phyloP scores from a whole-genome alignment of 2,888 invertebrate genomes.

The Protophormia terraenovae region DNA sequence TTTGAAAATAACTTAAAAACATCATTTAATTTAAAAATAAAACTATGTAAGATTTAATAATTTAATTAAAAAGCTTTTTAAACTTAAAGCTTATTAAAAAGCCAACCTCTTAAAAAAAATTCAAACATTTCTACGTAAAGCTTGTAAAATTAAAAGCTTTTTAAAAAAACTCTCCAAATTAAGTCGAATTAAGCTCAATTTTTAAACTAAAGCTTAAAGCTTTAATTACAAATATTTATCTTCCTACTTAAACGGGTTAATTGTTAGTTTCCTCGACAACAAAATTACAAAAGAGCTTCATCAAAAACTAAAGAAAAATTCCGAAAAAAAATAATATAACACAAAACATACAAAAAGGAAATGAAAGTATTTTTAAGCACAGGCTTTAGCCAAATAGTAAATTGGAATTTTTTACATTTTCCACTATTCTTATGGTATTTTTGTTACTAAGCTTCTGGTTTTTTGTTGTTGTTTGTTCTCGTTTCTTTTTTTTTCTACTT shows the following conservation, averaged over 20 bases:
- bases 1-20: too few relatives aligned
- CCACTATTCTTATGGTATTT: constrained; percentile 57
- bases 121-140: too few relatives aligned
- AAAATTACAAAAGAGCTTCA: constrained; percentile 22
- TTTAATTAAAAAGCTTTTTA: too few relatives aligned
- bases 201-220: background rate
- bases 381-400: constrained; percentile 69
- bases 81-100: too few relatives aligned
- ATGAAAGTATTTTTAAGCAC: constrained; percentile 63
- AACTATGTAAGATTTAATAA: too few relatives aligned
- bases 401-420: constrained; percentile 66
- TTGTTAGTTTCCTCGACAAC: background rate
- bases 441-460: constrained; percentile 65
- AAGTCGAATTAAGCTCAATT: too few relatives aligned
- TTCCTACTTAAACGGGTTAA: background rate
- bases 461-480: constrained; percentile 11
- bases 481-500: background rate
- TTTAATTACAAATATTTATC: background rate
- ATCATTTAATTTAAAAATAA: too few relatives aligned
- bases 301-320: constrained; percentile 20
- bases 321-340: background rate
- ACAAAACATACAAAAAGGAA: constrained; percentile 46
- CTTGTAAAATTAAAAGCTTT: too few relatives aligned
- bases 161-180: too few relatives aligned
- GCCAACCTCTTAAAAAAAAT: too few relatives aligned